Evolutionary conservation across 2,888 invertebrate genomes (phyloP).

Genomic region (Leucoma salicis): DNA sequence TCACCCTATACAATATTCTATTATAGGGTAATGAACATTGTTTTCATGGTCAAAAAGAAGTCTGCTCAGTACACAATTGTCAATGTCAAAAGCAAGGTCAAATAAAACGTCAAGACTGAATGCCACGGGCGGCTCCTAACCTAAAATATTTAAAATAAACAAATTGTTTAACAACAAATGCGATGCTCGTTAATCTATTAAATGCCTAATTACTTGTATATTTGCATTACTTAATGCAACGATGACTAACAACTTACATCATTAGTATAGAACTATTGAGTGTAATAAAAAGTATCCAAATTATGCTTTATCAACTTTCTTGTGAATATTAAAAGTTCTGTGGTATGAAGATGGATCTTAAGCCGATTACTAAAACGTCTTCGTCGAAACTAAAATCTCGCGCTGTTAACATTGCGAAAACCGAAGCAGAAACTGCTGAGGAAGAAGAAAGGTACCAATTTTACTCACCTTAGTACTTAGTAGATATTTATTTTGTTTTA

Average conservation of each 20-base stretch:
- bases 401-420: constrained; percentile 57
- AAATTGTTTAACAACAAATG: too few species aligned
- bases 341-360: constrained; percentile 62
- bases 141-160: too few species aligned
- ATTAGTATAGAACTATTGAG: constrained; percentile 6
- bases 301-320: constrained; percentile 27
- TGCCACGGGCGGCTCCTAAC: too few species aligned
- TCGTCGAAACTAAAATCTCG: constrained; percentile 40
- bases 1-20: too few species aligned
- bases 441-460: constrained; percentile 75
- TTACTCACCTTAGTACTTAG: too few species aligned
- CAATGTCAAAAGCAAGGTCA: too few species aligned
- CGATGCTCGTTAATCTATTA: too few species aligned
- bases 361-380: constrained; percentile 16
- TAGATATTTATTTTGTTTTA: too few species aligned
- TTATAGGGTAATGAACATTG: too few species aligned
- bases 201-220: constrained; percentile 3
- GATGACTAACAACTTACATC: constrained; percentile 2
- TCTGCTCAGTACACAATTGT: too few species aligned
- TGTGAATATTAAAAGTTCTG: constrained; percentile 22
- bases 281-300: constrained; percentile 14
- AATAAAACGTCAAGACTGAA: too few species aligned
- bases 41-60: too few species aligned
- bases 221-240: neutral
- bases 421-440: constrained; percentile 32